A percentile compares a stretch with the other conserved stretches of the same genome.
These are phyloP conservation scores for Prorops nasuta DNA, from an alignment of 1,140 invertebrate species.

Conservation along the genomic window DNA sequence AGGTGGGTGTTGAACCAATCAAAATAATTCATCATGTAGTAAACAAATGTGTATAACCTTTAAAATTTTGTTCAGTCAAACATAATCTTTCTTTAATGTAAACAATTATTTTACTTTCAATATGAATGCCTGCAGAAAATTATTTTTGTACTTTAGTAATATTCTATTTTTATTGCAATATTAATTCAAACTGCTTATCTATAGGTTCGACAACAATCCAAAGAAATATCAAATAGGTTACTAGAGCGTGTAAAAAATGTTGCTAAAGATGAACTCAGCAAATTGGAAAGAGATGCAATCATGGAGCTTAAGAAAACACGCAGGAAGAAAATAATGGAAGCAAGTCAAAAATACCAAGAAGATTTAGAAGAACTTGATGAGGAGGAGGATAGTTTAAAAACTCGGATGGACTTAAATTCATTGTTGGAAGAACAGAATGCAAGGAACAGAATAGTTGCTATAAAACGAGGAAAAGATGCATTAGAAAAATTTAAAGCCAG, in stretches of 20 bases:
- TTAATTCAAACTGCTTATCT: too few relatives aligned
- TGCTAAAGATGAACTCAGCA: conserved; percentile 45
- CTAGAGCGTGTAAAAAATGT: conserved; percentile 52
- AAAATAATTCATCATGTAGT: conserved; percentile 9
- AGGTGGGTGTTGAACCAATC: conserved; percentile 40
- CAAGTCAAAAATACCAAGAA: conserved; percentile 55
- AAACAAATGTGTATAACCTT: too few relatives aligned
- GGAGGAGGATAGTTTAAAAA: conserved; percentile 52
- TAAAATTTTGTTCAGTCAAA: too few relatives aligned
- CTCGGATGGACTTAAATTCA: conserved; percentile 34
- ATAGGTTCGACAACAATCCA: conserved; percentile 59
- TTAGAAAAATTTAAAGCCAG: conserved; percentile 38
- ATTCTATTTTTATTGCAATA: neutral
- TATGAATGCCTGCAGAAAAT: neutral
- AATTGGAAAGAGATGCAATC: conserved; percentile 48
- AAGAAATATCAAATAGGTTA: conserved; percentile 55
- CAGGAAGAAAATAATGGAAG: conserved; percentile 48
- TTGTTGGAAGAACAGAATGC: conserved; percentile 34
- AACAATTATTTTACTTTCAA: neutral
- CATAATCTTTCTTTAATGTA: too few relatives aligned
- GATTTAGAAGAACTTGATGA: conserved; percentile 56
- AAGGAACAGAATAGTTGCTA: conserved; percentile 42
- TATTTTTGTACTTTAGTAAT: neutral
- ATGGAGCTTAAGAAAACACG: conserved; percentile 49
- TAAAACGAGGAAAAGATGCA: conserved; percentile 49